Evolutionary conservation across 2,113 vertebrate species (phyloP).

Genomic region (Fulica atra): DNA sequence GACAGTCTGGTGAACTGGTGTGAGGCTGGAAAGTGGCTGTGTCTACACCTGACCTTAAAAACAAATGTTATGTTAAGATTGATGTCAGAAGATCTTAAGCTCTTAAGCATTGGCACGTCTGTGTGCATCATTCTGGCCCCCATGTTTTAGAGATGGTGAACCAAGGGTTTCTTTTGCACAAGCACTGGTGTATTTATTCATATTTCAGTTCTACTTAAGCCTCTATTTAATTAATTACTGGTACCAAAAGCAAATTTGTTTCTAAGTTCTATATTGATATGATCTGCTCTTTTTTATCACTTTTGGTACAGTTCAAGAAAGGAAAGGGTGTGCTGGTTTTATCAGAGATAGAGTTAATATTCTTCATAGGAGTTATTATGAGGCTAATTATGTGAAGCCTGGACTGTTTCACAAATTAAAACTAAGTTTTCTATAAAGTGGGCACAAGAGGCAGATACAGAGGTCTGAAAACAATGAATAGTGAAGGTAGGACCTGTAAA

Average conservation of each 20-base stretch:
- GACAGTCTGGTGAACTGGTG: not conserved
- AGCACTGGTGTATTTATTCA: not conserved
- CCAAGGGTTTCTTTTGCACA: not conserved
- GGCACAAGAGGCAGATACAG: not conserved
- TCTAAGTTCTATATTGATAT: not conserved
- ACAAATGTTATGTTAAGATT: not conserved
- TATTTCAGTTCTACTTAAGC: not conserved
- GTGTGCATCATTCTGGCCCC: not conserved
- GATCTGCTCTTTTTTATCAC: not conserved
- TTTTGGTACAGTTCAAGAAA: not conserved
- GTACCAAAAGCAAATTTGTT: not conserved
- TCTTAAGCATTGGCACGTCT: not conserved
- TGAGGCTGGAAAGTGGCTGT: not conserved
- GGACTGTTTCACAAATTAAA: not conserved
- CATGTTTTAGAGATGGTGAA: not conserved
- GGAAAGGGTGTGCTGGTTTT: not conserved
- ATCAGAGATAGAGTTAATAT: no score
- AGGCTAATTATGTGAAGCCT: not conserved
- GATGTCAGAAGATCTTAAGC: not conserved
- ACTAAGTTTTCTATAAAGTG: not conserved
- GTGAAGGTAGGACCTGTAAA: not conserved
- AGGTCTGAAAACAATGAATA: not conserved
- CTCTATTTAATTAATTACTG: not conserved
- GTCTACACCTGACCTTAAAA: not conserved
- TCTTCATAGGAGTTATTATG: no score